Base-by-base conservation (phyloP, 2,888 invertebrate species). In the Troides aeacus region DNA sequence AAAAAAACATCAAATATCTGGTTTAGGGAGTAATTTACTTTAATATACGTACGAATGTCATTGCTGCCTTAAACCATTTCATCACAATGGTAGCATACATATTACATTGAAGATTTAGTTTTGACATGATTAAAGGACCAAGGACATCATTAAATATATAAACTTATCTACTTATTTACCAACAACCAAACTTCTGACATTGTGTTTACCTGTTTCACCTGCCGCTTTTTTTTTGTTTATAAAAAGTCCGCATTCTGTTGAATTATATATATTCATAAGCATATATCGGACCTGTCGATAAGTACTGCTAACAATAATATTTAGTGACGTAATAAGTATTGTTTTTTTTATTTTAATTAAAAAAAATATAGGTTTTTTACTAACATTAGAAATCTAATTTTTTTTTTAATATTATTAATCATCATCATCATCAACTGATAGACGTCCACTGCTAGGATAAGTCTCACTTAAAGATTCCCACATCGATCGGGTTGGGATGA, bases 211-310 rank as follows among this genome's bases (percentile, higher is more conserved):
- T 62, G 66, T 72, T 68, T 65, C 62, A 72, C 71, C 71, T 62
- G 72, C 58, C 50, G 59, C 60, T 71, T 71, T 68, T 42, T 60
- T 39, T 39, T 39, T 39, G 7, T 39, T 30, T 30, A 71, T 67
- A 70, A 71, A 69, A 73, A 62, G 58, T 53, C 61, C 64, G 60
- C 67, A 72, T 65, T 68, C 72, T 74, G 66, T 69, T 56, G 57
- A 72, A 72, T 72, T 69, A 69, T 39, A 10, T 39, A 39, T 23
- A 64, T 69, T 67, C 59, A 56, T 42, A 59, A 42, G 57, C 42
- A 57, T 63, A 61, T 58, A 60, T 30, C 56, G 50, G 39, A 64
- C 61, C 42, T 57, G 21, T 62, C 21, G 5, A 18, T 17, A 53
- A n/a, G 53, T 53, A 53, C 53, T n/a, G 53, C n/a, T 15, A 53